Evolutionary conservation across 2,888 invertebrate species (phyloP), one percentile per base, ranked within the genome.

Genomic region (Cynaeus angustus): DNA sequence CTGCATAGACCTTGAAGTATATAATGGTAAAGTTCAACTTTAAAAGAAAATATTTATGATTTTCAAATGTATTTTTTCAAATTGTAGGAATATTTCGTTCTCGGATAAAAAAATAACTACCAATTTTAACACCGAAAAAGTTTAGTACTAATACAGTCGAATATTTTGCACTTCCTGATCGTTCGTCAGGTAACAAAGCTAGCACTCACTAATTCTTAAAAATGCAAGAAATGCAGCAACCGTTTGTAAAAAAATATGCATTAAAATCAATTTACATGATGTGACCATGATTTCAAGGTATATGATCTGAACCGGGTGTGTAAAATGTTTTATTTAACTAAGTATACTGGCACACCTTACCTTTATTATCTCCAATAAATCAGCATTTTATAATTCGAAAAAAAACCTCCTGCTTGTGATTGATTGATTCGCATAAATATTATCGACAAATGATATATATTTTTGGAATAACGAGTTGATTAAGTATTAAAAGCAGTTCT

Each of bases 241-340:
- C n/a, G 6, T n/a, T 33, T 33, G 2, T 2, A 33, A 33, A 33
- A 33, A 33, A 4, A 33, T 9, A 2, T 33, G 41, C 41, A 41
- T 41, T 41, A 13, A 41, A 41, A 41, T 38, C 38, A n/a, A 38
- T 38, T n/a, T 48, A 21, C 48, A 48, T 28, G 7, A 7, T 7
- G 28, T 50, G 48, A n/a, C 48, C 48, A 26, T 50, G 48, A n/a
- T 28, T 26, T 50, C 26, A 50, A 50, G 48, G 28, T 50, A 50
- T 16, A 16, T 46, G 9, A 14, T 13, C 43, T 13, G 16, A 16
- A 46, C 9, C 48, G n/a, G 48, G 28, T 28, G 10, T 28, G 48
- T 12, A 28, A 50, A 50, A 26, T 28, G n/a, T 16, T 16, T 12
- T 41, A 16, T 46, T 43, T 46, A 46, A 21, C 46, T 46, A 7